Percentiles rank a stretch among this genome's conserved stretches.
Conservation (phyloP, 1,140 invertebrate species). For the Apis florea region DNA sequence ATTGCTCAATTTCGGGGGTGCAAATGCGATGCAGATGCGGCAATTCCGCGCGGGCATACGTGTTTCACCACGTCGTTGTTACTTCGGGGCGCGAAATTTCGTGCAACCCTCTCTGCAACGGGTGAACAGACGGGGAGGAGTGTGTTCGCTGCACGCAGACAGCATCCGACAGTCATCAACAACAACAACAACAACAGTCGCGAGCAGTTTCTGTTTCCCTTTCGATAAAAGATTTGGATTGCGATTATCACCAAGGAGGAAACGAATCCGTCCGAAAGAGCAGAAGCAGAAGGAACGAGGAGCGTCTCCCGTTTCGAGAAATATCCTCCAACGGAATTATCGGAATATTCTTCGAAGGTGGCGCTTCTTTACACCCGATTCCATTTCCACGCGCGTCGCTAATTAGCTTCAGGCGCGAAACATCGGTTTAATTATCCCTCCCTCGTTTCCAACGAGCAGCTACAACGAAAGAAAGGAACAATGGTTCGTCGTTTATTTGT, state of each 20-base stretch:
- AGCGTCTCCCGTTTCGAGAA: too few relatives aligned
- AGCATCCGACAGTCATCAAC: background rate
- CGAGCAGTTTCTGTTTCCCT: background rate
- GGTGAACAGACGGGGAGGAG: slow-evolving; percentile 66
- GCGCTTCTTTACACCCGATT: slow-evolving; percentile 1
- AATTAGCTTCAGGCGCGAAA: slow-evolving; percentile 27
- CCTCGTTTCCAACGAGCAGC: slow-evolving; percentile 8
- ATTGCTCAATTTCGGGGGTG: slow-evolving; percentile 23
- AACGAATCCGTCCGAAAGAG: too few relatives aligned
- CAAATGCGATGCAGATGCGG: slow-evolving; percentile 51
- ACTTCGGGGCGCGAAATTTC: slow-evolving; percentile 67
- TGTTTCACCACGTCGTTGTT: background rate
- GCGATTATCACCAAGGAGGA: too few relatives aligned
- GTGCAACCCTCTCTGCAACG: slow-evolving; percentile 65
- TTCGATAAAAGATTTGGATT: background rate
- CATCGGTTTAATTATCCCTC: slow-evolving; percentile 39
- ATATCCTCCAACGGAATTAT: too few relatives aligned
- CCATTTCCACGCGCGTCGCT: slow-evolving; percentile 25
- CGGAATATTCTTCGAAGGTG: background rate
- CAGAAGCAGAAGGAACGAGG: background rate
- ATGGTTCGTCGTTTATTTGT: slow-evolving; percentile 35
- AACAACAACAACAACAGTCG: too few relatives aligned
- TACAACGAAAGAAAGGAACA: background rate
- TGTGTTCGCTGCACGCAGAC: slow-evolving; percentile 68
- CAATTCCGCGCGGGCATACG: slow-evolving; percentile 40